Percentiles rank a stretch among this genome's conserved stretches.
Evolutionary conservation across 1,140 invertebrate species (phyloP).

Genomic region (Ceratosolen fusciceps): DNA sequence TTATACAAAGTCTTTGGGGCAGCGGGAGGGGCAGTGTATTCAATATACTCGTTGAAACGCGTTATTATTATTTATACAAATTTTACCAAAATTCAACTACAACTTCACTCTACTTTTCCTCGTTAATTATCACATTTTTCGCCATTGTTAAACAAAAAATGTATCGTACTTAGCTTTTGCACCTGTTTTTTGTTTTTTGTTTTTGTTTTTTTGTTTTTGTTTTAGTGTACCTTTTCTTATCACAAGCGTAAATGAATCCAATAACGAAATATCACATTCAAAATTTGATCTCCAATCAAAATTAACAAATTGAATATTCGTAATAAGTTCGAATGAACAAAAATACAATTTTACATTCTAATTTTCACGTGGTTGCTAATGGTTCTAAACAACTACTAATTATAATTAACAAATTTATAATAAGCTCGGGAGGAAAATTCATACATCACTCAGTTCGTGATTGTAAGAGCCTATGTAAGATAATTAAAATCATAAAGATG

Average conservation of each 20-base stretch:
- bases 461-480: too few relatives aligned
- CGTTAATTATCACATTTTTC: not conserved
- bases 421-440: too few relatives aligned
- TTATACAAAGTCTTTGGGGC: not conserved
- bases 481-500: too few relatives aligned
- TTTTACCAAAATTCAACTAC: not conserved
- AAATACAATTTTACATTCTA: not conserved
- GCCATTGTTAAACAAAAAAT: not conserved
- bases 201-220: too few relatives aligned
- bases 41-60: not conserved
- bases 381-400: too few relatives aligned
- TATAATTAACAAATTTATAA: too few relatives aligned
- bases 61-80: not conserved
- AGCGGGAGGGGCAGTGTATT: conserved; percentile 13
- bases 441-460: too few relatives aligned
- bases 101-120: not conserved
- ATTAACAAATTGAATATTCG: not conserved
- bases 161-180: not conserved
- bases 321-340: not conserved
- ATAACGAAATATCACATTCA: not conserved
- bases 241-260: not conserved
- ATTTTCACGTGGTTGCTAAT: too few relatives aligned
- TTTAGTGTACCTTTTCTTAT: not conserved
- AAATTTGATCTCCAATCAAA: not conserved
- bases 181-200: too few relatives aligned